Percentiles rank a stretch among this genome's conserved stretches.
These are phyloP conservation scores for Onychostoma macrolepis DNA, from an alignment of 2,113 vertebrate genomes.

Conservation along the genomic window DNA sequence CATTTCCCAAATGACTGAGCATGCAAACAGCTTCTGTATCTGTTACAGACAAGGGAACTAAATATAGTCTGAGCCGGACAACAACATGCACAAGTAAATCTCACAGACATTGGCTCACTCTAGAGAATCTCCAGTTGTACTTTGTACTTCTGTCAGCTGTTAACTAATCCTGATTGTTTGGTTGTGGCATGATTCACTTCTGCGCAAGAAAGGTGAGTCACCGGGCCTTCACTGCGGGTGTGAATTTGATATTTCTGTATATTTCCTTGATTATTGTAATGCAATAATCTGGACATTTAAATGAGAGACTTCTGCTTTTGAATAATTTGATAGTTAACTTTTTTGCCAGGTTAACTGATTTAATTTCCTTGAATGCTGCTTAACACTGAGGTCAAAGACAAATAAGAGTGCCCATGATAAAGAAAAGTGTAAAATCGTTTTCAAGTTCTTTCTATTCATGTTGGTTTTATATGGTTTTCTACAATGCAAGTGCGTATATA, in stretches of 20 bases:
- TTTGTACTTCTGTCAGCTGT: constrained; percentile 35
- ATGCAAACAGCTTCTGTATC: constrained; percentile 57
- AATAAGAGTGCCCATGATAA: not conserved
- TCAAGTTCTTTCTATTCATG: not conserved
- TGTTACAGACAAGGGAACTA: constrained; percentile 67
- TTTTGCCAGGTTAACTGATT: not conserved
- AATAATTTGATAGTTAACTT: not conserved
- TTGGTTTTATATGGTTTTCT: not conserved
- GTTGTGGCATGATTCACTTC: constrained; percentile 1
- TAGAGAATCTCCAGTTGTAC: not conserved
- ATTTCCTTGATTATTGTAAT: not conserved
- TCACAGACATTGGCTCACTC: not conserved
- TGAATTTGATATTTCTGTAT: not conserved
- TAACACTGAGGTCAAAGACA: not conserved
- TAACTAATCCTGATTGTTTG: not conserved
- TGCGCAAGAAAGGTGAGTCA: constrained; percentile 41
- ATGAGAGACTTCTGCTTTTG: not conserved
- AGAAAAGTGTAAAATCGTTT: not conserved
- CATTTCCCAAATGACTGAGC: constrained; percentile 41
- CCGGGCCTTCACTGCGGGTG: not conserved
- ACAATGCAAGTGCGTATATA: not conserved
- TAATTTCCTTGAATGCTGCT: not conserved
- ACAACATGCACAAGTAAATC: constrained; percentile 32
- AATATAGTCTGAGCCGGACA: constrained; percentile 65
- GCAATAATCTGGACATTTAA: not conserved